These are phyloP conservation scores for Patiria pectinifera DNA, from an alignment of 53 echinoderm and acorn worm species.

Conservation along the genomic window DNA sequence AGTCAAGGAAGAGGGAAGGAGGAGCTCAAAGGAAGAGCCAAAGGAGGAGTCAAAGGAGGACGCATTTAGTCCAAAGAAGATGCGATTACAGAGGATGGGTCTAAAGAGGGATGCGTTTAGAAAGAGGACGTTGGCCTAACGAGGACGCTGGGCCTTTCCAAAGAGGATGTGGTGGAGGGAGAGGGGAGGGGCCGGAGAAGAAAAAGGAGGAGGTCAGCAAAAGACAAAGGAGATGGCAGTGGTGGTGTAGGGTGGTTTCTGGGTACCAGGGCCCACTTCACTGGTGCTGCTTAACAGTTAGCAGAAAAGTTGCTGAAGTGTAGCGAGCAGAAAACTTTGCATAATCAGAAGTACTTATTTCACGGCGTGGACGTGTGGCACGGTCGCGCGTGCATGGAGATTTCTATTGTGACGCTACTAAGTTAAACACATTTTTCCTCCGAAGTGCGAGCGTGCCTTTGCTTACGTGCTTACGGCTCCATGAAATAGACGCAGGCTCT, in stretches of 20 bases:
- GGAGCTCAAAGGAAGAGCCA: constrained; percentile 14
- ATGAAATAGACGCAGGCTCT: too few relatives aligned
- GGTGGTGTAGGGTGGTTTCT: background rate
- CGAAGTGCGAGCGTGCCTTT: too few relatives aligned
- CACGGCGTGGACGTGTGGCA: too few relatives aligned
- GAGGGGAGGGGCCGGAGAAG: background rate
- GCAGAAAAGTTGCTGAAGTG: too few relatives aligned
- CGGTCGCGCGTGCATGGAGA: too few relatives aligned
- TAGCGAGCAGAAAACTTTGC: too few relatives aligned
- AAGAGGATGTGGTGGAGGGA: constrained; percentile 51
- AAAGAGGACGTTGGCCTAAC: too few relatives aligned
- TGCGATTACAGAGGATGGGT: constrained; percentile 21
- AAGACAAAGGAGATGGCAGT: constrained; percentile 16
- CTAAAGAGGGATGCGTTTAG: constrained; percentile 17
- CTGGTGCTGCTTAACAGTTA: background rate
- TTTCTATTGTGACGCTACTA: too few relatives aligned
- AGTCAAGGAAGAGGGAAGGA: background rate
- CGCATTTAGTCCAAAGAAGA: background rate
- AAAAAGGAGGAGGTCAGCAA: constrained; percentile 23
- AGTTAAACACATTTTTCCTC: too few relatives aligned
- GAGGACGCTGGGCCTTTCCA: too few relatives aligned
- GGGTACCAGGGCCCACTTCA: background rate
- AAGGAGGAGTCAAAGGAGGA: constrained; percentile 27
- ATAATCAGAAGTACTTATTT: too few relatives aligned
- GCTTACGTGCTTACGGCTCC: too few relatives aligned